These are phyloP conservation scores for Apis mellifera DNA, from an alignment of 1,140 invertebrate genomes.

Conservation along the genomic window DNA sequence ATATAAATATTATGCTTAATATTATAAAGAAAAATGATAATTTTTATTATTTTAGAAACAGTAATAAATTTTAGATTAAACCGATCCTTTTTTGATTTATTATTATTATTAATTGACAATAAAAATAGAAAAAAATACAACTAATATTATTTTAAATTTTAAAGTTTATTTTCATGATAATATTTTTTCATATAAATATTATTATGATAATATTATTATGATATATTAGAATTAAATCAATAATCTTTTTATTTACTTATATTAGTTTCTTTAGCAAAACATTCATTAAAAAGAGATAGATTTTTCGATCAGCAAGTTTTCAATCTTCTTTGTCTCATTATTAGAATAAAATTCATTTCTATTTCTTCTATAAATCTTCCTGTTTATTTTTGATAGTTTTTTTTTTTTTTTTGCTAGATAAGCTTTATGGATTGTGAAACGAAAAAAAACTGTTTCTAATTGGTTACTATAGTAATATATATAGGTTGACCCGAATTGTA, in stretches of 20 bases:
- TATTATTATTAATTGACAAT: no score
- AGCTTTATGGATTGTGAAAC: constrained; percentile 49
- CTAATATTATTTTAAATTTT: no score
- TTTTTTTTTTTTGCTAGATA: constrained; percentile 36
- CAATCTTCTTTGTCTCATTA: constrained; percentile 23
- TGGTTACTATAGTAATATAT: constrained; percentile 72
- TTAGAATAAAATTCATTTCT: constrained; percentile 25
- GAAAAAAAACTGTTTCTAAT: constrained; percentile 69
- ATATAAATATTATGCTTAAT: no score
- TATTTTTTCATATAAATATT: background rate
- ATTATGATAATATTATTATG: background rate
- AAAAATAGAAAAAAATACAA: no score
- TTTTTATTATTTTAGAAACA: no score
- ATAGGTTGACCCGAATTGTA: constrained; percentile 69
- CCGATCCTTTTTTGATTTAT: no score
- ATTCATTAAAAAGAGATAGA: background rate
- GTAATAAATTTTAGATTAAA: no score
- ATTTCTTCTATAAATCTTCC: background rate
- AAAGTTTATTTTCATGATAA: no score
- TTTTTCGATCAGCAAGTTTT: background rate
- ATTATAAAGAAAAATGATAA: no score
- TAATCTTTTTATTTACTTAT: background rate
- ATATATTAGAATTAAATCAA: background rate
- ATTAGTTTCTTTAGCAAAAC: background rate
- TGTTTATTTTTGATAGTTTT: constrained; percentile 32